Conservation (phyloP, 2,797 vertebrate genomes). For the Premnoplex brunnescens region DNA sequence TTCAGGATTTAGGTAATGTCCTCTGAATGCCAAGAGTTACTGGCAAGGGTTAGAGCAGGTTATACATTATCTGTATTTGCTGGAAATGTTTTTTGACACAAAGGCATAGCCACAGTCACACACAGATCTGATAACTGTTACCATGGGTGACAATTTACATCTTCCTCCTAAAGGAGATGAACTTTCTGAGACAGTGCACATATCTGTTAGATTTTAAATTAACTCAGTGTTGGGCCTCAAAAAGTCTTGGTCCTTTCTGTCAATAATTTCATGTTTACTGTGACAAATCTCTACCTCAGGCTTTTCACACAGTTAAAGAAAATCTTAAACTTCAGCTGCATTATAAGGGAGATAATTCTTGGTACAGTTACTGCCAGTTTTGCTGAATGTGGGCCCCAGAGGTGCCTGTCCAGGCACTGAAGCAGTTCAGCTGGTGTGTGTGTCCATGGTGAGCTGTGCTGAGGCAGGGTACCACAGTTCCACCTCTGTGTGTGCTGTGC, state of each 20-base stretch:
- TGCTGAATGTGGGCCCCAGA: not conserved
- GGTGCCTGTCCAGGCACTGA: fast-evolving
- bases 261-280: not conserved
- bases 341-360: not conserved
- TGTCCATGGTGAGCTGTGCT: not conserved
- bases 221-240: not conserved
- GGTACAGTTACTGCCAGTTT: not conserved
- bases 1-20: not conserved
- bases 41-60: not conserved
- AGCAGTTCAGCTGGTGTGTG: not conserved
- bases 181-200: not conserved
- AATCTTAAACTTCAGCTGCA: not conserved
- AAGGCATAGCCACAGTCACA: not conserved
- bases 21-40: not conserved
- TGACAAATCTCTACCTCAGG: not conserved
- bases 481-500: not conserved
- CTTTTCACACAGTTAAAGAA: not conserved
- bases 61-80: not conserved
- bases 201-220: not conserved
- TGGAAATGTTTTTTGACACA: not conserved
- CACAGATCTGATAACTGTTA: conserved; percentile 28
- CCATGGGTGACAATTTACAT: not conserved
- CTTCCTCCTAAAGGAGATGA: not conserved
- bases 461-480: not conserved
- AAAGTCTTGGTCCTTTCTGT: not conserved